Conservation (phyloP, 1,140 invertebrate species). For the Ceratina calcarata region DNA sequence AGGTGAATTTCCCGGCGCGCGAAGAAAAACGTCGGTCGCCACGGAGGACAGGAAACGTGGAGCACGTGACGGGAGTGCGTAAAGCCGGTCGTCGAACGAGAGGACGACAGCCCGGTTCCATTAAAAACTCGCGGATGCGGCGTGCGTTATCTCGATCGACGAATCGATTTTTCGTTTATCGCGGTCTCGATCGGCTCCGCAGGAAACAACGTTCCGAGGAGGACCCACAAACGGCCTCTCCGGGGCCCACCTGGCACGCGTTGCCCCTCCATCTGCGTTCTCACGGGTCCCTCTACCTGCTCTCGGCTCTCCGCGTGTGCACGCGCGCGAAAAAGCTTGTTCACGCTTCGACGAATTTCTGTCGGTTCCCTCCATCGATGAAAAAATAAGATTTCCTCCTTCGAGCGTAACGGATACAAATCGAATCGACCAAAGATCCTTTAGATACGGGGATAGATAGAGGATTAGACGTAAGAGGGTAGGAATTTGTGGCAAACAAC, state of each 20-base stretch:
- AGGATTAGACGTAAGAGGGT: conserved; percentile 16
- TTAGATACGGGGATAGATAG: conserved; percentile 33
- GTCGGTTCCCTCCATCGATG: background rate
- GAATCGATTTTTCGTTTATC: conserved; percentile 53
- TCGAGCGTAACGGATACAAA: conserved; percentile 47
- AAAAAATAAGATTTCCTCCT: background rate
- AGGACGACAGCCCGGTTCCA: background rate
- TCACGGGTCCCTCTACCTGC: conserved; percentile 54
- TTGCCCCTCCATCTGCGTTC: conserved; percentile 54
- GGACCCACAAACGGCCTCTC: conserved; percentile 8
- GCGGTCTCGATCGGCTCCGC: conserved; percentile 48
- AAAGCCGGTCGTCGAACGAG: conserved; percentile 11
- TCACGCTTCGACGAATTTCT: conserved; percentile 59
- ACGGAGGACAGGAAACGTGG: conserved; percentile 44
- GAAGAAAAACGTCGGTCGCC: background rate
- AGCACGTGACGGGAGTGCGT: conserved; percentile 57
- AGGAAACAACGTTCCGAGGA: conserved; percentile 33
- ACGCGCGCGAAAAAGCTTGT: conserved; percentile 44
- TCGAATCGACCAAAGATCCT: conserved; percentile 43
- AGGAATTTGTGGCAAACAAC: conserved; percentile 39
- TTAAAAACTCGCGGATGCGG: conserved; percentile 52
- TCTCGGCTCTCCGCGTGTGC: background rate
- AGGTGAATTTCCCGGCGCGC: background rate
- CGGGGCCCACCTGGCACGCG: conserved; percentile 60
- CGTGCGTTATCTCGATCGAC: conserved; percentile 34